These are phyloP conservation scores for Unio pictorum DNA, from an alignment of 2,888 invertebrate species.

Conservation along the genomic window DNA sequence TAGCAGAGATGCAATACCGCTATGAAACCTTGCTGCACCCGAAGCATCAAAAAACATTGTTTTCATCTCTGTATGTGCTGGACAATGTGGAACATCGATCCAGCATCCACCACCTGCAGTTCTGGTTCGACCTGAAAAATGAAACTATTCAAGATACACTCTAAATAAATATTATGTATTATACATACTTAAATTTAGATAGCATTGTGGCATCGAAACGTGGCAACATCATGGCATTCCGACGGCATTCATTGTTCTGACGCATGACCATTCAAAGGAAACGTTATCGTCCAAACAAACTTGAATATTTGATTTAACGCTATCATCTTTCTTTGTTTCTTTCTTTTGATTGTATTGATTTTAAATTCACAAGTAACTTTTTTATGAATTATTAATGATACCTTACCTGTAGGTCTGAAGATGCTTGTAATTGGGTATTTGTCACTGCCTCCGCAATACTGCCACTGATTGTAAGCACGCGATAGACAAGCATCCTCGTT, in stretches of 20 bases:
- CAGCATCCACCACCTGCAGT: constrained; percentile 51
- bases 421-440: constrained; percentile 41
- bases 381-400: too few relatives aligned
- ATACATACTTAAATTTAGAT: too few relatives aligned
- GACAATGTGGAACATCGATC: constrained; percentile 44
- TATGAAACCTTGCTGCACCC: constrained; percentile 34
- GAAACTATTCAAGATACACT: not conserved
- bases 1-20: constrained; percentile 16
- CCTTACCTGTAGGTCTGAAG: constrained; percentile 49
- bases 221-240: too few relatives aligned
- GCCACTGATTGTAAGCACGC: constrained; percentile 35
- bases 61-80: constrained; percentile 19
- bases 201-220: too few relatives aligned
- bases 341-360: too few relatives aligned
- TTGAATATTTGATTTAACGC: too few relatives aligned
- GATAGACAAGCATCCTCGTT: constrained; percentile 35
- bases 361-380: too few relatives aligned
- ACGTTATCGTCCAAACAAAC: too few relatives aligned
- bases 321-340: too few relatives aligned
- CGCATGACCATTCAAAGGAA: too few relatives aligned
- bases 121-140: constrained; percentile 26
- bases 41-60: constrained; percentile 42
- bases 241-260: too few relatives aligned
- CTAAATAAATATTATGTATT: too few relatives aligned
- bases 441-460: constrained; percentile 32